A percentile compares a stretch with the other conserved stretches of the same genome.
Evolutionary conservation across 1,140 invertebrate genomes (phyloP).

Genomic region (Radopholus similis): DNA sequence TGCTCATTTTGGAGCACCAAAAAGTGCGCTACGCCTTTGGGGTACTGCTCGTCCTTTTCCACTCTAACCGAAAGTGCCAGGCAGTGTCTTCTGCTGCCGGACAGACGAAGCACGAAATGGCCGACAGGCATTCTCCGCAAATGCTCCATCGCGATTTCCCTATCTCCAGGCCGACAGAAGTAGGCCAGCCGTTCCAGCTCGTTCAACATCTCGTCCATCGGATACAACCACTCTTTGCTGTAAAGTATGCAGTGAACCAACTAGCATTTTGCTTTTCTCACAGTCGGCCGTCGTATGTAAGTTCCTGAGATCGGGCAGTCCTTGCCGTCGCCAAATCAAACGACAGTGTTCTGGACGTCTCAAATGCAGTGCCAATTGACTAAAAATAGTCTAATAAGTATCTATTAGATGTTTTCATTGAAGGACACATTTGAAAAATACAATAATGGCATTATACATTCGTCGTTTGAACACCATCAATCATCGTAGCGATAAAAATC

Average conservation of each 20-base stretch:
- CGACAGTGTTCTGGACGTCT: no score
- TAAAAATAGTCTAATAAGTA: no score
- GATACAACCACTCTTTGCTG: conserved; percentile 28
- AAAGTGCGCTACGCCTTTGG: conserved; percentile 27
- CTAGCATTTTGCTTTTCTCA: neutral
- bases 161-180: conserved; percentile 18
- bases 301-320: neutral
- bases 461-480: no score
- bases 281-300: conserved; percentile 13
- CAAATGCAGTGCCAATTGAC: no score
- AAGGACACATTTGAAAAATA: neutral
- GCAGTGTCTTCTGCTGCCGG: conserved; percentile 19
- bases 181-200: conserved; percentile 22
- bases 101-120: conserved; percentile 15
- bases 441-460: no score
- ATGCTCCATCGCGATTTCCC: conserved; percentile 7
- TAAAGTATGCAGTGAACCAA: neutral
- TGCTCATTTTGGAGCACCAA: conserved; percentile 25
- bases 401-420: no score
- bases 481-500: no score
- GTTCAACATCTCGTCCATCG: conserved; percentile 16
- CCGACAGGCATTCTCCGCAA: conserved; percentile 13
- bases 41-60: conserved; percentile 19
- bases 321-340: no score
- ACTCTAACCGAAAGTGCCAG: conserved; percentile 20